Evolutionary conservation across 2,113 vertebrate genomes (phyloP).

Genomic region (Paramormyrops kingsleyae): DNA sequence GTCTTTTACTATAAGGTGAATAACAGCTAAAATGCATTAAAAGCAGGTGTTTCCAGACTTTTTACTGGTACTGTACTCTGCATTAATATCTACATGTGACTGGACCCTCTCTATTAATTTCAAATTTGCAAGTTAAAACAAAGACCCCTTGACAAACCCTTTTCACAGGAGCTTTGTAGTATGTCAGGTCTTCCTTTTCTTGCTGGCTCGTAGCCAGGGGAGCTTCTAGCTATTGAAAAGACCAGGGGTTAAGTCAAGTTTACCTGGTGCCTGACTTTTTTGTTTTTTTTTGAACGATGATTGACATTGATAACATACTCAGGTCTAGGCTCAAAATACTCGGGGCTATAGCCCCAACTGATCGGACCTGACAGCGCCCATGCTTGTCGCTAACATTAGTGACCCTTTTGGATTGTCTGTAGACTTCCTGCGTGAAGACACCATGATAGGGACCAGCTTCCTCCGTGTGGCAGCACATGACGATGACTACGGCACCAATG

Average conservation of each 20-base stretch:
- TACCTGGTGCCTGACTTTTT: no score
- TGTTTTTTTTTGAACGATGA: no score
- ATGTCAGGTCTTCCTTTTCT: not conserved
- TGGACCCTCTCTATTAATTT: no score
- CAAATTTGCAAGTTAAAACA: no score
- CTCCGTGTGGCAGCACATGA: slow-evolving; percentile 75
- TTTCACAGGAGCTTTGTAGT: not conserved
- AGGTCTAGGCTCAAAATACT: no score
- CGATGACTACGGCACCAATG: slow-evolving; percentile 75
- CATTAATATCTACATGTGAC: not conserved
- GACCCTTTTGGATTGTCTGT: not conserved
- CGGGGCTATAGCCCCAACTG: no score
- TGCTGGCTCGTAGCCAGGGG: not conserved
- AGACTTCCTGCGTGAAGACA: slow-evolving; percentile 82
- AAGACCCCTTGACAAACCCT: not conserved
- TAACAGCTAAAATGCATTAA: not conserved
- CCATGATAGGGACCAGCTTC: slow-evolving; percentile 78
- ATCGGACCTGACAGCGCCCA: no score
- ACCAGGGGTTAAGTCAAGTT: no score
- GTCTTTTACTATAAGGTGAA: not conserved
- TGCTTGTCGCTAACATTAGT: not conserved
- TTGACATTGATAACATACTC: no score
- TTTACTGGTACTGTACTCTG: not conserved
- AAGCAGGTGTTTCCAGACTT: not conserved
- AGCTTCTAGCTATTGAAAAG: no score